Evolutionary conservation across 2,888 invertebrate genomes (phyloP), one percentile per base, ranked within the genome.

Genomic region (Tenthredo livida): DNA sequence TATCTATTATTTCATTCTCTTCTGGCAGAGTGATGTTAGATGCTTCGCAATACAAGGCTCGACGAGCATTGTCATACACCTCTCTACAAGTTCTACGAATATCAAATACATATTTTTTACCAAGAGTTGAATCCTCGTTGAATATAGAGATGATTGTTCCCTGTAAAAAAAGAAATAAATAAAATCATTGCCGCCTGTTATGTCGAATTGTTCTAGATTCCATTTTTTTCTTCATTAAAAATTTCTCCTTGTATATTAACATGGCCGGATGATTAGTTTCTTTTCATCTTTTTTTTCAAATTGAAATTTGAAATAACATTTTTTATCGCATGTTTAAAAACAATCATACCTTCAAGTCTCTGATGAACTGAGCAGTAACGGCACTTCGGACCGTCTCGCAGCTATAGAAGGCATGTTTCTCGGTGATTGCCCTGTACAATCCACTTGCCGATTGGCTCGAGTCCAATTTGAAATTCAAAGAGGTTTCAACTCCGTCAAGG

Each of bases 401-500:
- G 93, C 97, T 97, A 94, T 97, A 98, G 94, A 98, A 98, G 72
- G 98, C 98, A 93, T 98, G 98, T 89, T 97, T 97, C 93, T 98
- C 98, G 0, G 98, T 98, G 87, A 98, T 97, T 37, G 97, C 97
- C 78, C 98, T 95, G 93, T 97, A 97, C 40, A 97, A 93, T 58
- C 97, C 97, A 73, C 97, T 97, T 0, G 98, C 98, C 75, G 97
- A 96, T 72, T 97, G 96, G 85, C 96, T 96, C 72, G 97, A 97
- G 89, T 97, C 96, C 94, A 98, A 95, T 93, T 97, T 97, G 87
- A 97, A 96, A 92, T 97, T 96, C 86, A 97, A 94, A 58, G 96
- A 95, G 3, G 96, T 95, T 89, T 96, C 96, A 88, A 96, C 95
- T 82, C 96, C 96, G 87, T 97, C 96, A 84, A 95, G 95, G 2